Conservation (phyloP, 2,797 vertebrate species). For the Leptodactylus fallax region DNA sequence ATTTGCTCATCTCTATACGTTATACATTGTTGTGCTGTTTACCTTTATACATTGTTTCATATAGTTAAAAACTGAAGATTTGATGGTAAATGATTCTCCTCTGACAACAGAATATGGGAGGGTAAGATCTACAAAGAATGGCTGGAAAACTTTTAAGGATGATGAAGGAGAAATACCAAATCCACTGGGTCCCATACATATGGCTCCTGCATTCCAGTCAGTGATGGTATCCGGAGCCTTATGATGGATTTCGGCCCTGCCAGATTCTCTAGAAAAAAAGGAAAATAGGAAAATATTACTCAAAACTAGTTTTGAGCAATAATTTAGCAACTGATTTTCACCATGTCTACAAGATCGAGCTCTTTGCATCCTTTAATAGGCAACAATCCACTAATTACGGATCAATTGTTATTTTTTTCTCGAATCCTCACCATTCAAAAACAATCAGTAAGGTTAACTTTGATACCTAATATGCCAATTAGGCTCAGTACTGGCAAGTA, state of each 20-base stretch:
- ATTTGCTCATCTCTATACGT: too few relatives aligned
- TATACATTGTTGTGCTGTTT: slow-evolving; percentile 24
- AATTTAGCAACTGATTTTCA: too few relatives aligned
- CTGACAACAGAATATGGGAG: slow-evolving; percentile 53
- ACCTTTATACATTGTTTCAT: slow-evolving; percentile 80
- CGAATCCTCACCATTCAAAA: too few relatives aligned
- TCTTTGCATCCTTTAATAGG: too few relatives aligned
- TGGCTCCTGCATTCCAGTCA: slow-evolving; percentile 42
- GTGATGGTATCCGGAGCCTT: slow-evolving; percentile 53
- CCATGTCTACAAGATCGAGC: too few relatives aligned
- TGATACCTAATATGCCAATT: too few relatives aligned
- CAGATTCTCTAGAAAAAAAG: not conserved
- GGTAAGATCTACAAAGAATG: slow-evolving; percentile 43
- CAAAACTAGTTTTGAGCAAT: too few relatives aligned
- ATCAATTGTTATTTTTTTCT: too few relatives aligned
- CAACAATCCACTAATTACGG: too few relatives aligned
- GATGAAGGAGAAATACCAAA: slow-evolving; percentile 36
- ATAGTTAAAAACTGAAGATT: slow-evolving; percentile 66
- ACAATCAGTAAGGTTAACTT: too few relatives aligned
- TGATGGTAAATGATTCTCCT: slow-evolving; percentile 41
- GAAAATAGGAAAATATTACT: too few relatives aligned
- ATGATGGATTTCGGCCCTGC: not conserved
- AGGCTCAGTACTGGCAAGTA: too few relatives aligned
- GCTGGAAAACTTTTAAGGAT: slow-evolving; percentile 36
- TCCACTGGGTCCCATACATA: slow-evolving; percentile 34